These are phyloP conservation scores for Coranthus polyacanthus DNA, from an alignment of 2,797 vertebrate genomes.

Conservation along the genomic window DNA sequence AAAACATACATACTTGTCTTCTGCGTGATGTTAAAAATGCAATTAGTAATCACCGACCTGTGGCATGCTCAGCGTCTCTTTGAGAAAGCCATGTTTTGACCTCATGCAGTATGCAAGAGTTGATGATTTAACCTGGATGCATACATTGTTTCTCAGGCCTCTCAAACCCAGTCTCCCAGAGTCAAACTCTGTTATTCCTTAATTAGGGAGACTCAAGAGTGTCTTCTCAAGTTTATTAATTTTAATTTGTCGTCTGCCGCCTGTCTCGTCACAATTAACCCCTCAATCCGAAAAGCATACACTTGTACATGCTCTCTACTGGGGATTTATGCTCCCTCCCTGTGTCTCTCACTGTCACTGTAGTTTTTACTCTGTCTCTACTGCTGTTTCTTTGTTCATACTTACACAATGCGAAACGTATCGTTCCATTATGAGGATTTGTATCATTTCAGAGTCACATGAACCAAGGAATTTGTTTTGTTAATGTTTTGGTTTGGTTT, in stretches of 20 bases:
- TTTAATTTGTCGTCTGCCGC: constrained; percentile 63
- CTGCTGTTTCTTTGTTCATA: too few relatives aligned
- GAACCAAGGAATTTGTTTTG: constrained; percentile 57
- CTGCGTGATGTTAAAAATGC: constrained; percentile 50
- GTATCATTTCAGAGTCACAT: constrained; percentile 53
- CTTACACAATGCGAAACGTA: too few relatives aligned
- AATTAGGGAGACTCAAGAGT: constrained; percentile 67
- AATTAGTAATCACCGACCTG: constrained; percentile 58
- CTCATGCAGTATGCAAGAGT: constrained; percentile 67
- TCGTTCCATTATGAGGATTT: constrained; percentile 45
- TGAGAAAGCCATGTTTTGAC: constrained; percentile 42
- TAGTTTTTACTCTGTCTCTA: neutral
- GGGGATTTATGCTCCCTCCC: constrained; percentile 22
- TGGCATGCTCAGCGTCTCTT: constrained; percentile 40
- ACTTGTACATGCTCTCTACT: constrained; percentile 30
- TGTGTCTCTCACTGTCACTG: constrained; percentile 15
- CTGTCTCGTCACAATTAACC: constrained; percentile 51
- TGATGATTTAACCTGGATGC: constrained; percentile 69
- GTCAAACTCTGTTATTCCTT: constrained; percentile 63
- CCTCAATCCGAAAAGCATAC: constrained; percentile 38
- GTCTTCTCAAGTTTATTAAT: constrained; percentile 72
- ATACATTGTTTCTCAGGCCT: constrained; percentile 47
- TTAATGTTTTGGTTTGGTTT: constrained; percentile 64
- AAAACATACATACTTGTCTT: constrained; percentile 53
- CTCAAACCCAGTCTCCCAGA: constrained; percentile 42